phyloP scores from a whole-genome alignment of 35 echinoderm and acorn worm genomes.

The Patiria miniata region DNA sequence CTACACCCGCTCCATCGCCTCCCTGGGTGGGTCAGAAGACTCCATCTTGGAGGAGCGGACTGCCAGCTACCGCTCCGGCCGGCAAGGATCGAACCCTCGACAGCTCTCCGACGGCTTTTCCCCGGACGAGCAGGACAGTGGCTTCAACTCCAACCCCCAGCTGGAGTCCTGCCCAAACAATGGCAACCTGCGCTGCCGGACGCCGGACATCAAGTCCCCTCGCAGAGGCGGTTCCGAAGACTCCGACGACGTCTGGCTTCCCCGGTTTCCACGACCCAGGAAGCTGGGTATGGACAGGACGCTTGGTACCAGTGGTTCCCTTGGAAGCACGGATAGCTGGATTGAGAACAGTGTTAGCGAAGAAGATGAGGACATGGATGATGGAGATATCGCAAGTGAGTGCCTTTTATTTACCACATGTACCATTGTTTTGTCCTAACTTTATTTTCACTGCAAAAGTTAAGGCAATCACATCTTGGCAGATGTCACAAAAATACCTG shows the following conservation, averaged over 20 bases:
- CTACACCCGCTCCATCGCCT: conserved; percentile 8
- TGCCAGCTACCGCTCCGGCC: not conserved
- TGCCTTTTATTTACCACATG: not conserved
- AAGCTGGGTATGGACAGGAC: not conserved
- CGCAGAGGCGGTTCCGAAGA: not conserved
- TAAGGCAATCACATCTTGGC: too few relatives aligned
- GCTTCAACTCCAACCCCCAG: not conserved
- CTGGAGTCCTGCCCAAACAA: not conserved
- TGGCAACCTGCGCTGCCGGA: not conserved
- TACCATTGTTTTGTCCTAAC: too few relatives aligned
- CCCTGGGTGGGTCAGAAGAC: conserved; percentile 5
- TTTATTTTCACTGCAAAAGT: too few relatives aligned
- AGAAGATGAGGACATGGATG: conserved; percentile 7
- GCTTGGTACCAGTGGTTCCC: not conserved
- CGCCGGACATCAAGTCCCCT: not conserved
- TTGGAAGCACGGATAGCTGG: conserved; percentile 4
- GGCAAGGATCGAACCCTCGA: not conserved
- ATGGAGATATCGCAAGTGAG: conserved; percentile 8
- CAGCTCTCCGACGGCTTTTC: conserved; percentile 1
- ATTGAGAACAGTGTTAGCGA: conserved; percentile 29
- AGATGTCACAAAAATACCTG: too few relatives aligned
- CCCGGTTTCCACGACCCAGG: not conserved
- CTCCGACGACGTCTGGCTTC: conserved; percentile 7
- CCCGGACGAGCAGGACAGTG: conserved; percentile 14
- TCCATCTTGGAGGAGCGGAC: conserved; percentile 5